Base-by-base conservation (phyloP, 1,140 invertebrate genomes). In the Ceratosolen fusciceps region DNA sequence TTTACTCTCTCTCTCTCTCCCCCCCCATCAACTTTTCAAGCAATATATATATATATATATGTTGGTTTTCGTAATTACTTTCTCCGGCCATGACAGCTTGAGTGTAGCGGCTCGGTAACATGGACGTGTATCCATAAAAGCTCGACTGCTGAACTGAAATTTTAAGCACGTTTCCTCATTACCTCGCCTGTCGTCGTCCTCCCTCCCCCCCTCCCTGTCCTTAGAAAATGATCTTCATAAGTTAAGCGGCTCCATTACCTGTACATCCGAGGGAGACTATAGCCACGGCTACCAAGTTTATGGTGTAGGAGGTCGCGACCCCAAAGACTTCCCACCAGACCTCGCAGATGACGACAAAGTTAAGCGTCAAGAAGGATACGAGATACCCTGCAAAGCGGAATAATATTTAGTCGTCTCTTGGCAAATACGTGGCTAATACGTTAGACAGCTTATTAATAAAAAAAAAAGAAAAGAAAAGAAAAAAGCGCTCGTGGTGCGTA, bases 21-120 rank as follows among this genome's bases (percentile, higher is more conserved):
- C 39, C 39, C 12, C 39, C 12, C 39, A 7, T 43, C 5, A 12
- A 5, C 39, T 43, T 12, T 43, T 43, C 12, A 43, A 43, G 39
- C 39, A 43, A 12, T 7, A 12, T 43, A 43, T n/a, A n/a, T n/a
- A n/a, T n/a, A n/a, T n/a, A n/a, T n/a, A n/a, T n/a, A n/a, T n/a
- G n/a, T 43, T 43, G 5, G 39, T 43, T 12, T 7, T 43, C 0
- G 43, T 29, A 71, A 93, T 93, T 92, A 95, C 96, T 98, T 93
- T 98, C 97, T 73, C 97, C 97, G 24, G 95, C 94, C 96, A 98
- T 98, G 0, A 98, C 96, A 72, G 96, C 96, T 87, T 98, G 96
- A 0, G 96, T 98, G 85, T 98, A 98, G 76, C 94, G 90, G 77
- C 94, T 94, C 24, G 97, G 97, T 75, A 98, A 90, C 94, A 97